A percentile compares a stretch with the other conserved stretches of the same genome.
Conservation (phyloP, 2,888 invertebrate species). For the Phaedon cochleariae region DNA sequence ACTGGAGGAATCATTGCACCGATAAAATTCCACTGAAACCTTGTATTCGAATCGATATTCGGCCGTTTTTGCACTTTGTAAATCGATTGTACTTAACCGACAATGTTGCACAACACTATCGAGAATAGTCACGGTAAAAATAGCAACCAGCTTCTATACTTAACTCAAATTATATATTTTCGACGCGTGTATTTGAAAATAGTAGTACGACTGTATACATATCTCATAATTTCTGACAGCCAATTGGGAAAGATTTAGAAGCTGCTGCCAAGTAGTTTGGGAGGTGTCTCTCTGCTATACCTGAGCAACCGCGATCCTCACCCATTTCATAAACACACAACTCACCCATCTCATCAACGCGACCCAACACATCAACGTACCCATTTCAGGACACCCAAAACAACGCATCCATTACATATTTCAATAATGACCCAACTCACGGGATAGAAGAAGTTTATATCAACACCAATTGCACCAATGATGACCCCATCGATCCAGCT, state of each 20-base stretch:
- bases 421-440: too few relatives aligned
- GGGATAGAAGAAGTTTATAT: too few relatives aligned
- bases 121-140: constrained; percentile 40
- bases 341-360: too few relatives aligned
- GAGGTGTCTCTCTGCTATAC: too few relatives aligned
- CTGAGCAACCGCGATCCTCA: too few relatives aligned
- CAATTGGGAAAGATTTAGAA: background rate
- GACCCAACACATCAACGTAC: too few relatives aligned
- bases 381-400: too few relatives aligned
- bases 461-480: too few relatives aligned
- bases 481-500: too few relatives aligned
- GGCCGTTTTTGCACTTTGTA: constrained; percentile 29
- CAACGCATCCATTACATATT: too few relatives aligned
- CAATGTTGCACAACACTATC: constrained; percentile 36
- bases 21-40: constrained; percentile 24
- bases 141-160: constrained; percentile 39
- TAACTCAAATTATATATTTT: background rate
- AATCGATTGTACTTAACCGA: constrained; percentile 23
- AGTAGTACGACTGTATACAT: too few relatives aligned
- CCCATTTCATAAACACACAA: too few relatives aligned
- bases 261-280: background rate
- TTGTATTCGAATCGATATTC: constrained; percentile 31
- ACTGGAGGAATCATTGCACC: constrained; percentile 15
- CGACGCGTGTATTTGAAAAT: background rate
- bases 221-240: background rate